Conservation (phyloP, 2,888 invertebrate genomes). For the Drosophila mimica region DNA sequence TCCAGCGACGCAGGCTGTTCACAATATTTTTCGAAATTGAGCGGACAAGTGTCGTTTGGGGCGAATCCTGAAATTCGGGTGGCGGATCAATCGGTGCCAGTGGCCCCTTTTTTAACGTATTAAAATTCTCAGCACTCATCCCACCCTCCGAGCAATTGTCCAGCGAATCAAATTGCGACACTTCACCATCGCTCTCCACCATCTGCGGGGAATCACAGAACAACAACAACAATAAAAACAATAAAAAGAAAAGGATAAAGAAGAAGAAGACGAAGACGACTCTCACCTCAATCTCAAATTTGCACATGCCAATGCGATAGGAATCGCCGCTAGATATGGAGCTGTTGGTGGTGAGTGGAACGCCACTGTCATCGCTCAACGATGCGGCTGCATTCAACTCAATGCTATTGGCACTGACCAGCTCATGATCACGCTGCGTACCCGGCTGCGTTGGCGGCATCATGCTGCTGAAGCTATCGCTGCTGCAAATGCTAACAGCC, state of each 20-base stretch:
- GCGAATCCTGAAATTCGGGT: constrained; percentile 90
- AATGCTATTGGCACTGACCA: constrained; percentile 84
- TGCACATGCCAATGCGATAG: constrained; percentile 84
- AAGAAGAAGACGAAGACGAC: not conserved
- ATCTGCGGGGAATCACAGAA: constrained; percentile 85
- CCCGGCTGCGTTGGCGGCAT: constrained; percentile 66
- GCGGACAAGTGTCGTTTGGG: constrained; percentile 84
- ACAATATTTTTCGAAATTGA: constrained; percentile 82
- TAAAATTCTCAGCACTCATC: constrained; percentile 93
- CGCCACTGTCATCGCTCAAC: constrained; percentile 85
- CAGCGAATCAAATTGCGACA: constrained; percentile 92
- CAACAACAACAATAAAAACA: not conserved
- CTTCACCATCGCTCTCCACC: constrained; percentile 93
- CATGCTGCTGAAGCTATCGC: constrained; percentile 83
- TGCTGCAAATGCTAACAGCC: constrained; percentile 75
- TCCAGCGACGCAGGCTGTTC: constrained; percentile 81
- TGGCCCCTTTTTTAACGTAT: constrained; percentile 92
- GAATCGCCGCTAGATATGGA: constrained; percentile 85
- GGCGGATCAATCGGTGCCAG: constrained; percentile 92
- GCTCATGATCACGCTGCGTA: constrained; percentile 71
- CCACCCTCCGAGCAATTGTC: constrained; percentile 90
- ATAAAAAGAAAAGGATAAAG: not conserved
- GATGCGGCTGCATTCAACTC: constrained; percentile 85
- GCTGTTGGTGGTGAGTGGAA: constrained; percentile 84
- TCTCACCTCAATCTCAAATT: constrained; percentile 84